Base-by-base conservation (phyloP, 1,140 invertebrate genomes). In the Bombus soroeensis region DNA sequence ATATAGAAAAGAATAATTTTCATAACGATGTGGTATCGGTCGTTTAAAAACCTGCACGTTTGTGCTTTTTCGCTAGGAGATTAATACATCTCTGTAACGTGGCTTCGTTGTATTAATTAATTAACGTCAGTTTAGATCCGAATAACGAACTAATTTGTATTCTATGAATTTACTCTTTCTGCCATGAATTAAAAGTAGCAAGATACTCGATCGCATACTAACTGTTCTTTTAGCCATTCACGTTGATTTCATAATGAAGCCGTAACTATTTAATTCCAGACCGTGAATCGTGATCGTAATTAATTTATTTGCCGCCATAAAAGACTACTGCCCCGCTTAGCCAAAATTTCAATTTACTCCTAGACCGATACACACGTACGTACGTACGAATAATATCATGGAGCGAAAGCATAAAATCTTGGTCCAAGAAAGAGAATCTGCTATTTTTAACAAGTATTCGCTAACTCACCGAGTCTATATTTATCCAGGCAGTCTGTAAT, bases 401-500 rank as follows among this genome's bases (percentile, higher is more conserved):
- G 13, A 37, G 32, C 25, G 34, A 37, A 76, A 76, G 53, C 53
- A 59, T 59, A 59, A n/a, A 76, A 78, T 78, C 18, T 34, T 57
- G 28, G 22, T 43, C 62, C 12, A 43, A 47, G 34, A 53, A 83
- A 77, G 43, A 6, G 62, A 77, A 77, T 77, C 34, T 39, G 43
- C 73, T 77, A 68, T 68, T 68, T 79, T 83, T 68, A 64, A 83
- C 81, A 76, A 47, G 28, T 66, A n/a, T 77, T 43, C 37, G 80
- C 70, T 77, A 64, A 75, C 41, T 57, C 62, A 57, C 32, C 34
- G 62, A 57, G 73, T 76, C 81, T 83, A 83, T 77, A 83, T 83
- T 83, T 77, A 68, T 66, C 64, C 43, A 64, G 57, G 25, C 47
- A 8, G 81, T 34, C 43, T 37, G 81, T 76, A 83, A 83, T 76